Evolutionary conservation across 2,113 vertebrate species (phyloP).

Genomic region (human (Homo sapiens)): GRCh38 chr18:11415501-11416000

Average conservation of each 20-base stretch:
- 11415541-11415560: not conserved
- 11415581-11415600: not conserved
- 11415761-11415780: not conserved
- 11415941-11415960: not conserved
- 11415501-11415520: not conserved
- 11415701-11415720: not conserved
- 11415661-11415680: not conserved
- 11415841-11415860: not conserved
- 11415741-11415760: not conserved
- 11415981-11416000: not conserved
- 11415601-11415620: not conserved
- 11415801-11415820: not conserved
- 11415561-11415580: not conserved
- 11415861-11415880: not conserved
- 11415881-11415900: not conserved
- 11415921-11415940: not conserved
- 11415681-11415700: not conserved
- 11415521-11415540: not conserved
- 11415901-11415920: not conserved
- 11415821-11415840: not conserved
- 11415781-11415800: not conserved
- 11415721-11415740: not conserved
- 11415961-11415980: not conserved
- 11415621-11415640: slow-evolving; percentile 10
- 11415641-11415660: not conserved